Evolutionary conservation across 2,888 invertebrate species (phyloP).

Genomic region (Ctenicera cuprea): DNA sequence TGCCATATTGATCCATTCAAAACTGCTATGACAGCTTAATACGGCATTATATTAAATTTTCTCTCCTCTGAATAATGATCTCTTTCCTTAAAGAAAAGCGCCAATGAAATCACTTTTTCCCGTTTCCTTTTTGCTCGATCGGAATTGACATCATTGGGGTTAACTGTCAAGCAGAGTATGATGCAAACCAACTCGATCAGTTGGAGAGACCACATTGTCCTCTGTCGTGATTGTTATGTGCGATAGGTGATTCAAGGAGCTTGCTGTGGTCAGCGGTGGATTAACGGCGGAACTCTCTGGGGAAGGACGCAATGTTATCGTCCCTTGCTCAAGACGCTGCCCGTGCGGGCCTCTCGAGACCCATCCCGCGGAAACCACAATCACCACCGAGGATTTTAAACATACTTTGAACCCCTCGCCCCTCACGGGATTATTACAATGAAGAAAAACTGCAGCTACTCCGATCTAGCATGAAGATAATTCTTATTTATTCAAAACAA

Average conservation of each 20-base stretch:
- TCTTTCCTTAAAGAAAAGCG: conserved; percentile 55
- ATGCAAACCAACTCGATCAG: conserved; percentile 58
- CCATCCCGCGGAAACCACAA: conserved; percentile 62
- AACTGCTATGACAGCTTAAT: conserved; percentile 56
- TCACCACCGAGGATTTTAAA: conserved; percentile 64
- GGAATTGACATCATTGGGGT: conserved; percentile 60
- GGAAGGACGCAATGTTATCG: conserved; percentile 59
- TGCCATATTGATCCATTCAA: conserved; percentile 59
- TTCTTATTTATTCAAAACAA: conserved; percentile 39
- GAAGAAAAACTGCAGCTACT: conserved; percentile 56
- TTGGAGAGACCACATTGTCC: conserved; percentile 56
- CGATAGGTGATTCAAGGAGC: conserved; percentile 64
- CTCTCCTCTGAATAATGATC: conserved; percentile 61
- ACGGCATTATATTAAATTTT: conserved; percentile 63
- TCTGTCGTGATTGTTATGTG: conserved; percentile 63
- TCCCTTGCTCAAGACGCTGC: conserved; percentile 55
- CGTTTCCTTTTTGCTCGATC: conserved; percentile 52
- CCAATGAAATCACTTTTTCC: conserved; percentile 53
- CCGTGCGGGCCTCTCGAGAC: conserved; percentile 58
- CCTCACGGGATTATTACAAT: conserved; percentile 53
- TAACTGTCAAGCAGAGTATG: conserved; percentile 58
- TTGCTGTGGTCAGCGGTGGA: conserved; percentile 65
- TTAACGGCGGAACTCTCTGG: conserved; percentile 61
- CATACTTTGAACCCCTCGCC: conserved; percentile 49
- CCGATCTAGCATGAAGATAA: conserved; percentile 39